phyloP scores from a whole-genome alignment of 2,888 invertebrate species.

The Drosophila neoperkinsi region DNA sequence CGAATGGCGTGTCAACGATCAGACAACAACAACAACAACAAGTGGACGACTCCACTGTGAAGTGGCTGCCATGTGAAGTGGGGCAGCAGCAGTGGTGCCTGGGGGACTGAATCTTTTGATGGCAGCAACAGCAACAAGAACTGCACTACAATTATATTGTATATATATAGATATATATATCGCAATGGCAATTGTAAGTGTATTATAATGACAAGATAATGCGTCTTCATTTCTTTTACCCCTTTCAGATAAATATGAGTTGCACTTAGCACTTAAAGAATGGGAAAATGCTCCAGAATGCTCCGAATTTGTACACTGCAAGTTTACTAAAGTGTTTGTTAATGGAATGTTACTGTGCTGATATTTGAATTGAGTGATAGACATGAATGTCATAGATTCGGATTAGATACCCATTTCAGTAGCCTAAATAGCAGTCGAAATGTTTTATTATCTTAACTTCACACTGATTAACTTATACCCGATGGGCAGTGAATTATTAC shows the following conservation, averaged over 20 bases:
- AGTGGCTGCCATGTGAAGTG: slow-evolving; percentile 50
- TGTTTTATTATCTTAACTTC: neutral
- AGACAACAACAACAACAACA: slow-evolving; percentile 28
- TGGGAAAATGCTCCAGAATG: neutral
- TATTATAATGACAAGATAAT: slow-evolving; percentile 45
- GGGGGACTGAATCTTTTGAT: slow-evolving; percentile 2
- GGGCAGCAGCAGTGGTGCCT: slow-evolving; percentile 26
- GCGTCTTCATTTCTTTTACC: slow-evolving; percentile 12
- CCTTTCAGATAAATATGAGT: neutral
- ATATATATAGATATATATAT: slow-evolving; percentile 30
- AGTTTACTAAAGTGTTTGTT: neutral
- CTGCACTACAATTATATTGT: slow-evolving; percentile 35
- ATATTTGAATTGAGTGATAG: neutral
- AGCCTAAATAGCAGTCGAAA: neutral
- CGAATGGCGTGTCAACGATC: slow-evolving; percentile 57
- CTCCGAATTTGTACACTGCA: neutral
- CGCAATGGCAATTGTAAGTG: slow-evolving; percentile 30
- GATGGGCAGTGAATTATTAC: neutral
- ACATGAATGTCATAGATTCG: neutral
- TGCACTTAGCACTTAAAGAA: slow-evolving; percentile 1
- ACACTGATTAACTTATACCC: neutral
- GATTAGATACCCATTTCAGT: neutral
- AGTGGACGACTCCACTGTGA: slow-evolving; percentile 13
- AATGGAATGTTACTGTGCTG: neutral
- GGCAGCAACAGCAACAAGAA: slow-evolving; percentile 5